phyloP scores from a whole-genome alignment of 2,888 invertebrate genomes.

The Drosophila mulleri region DNA sequence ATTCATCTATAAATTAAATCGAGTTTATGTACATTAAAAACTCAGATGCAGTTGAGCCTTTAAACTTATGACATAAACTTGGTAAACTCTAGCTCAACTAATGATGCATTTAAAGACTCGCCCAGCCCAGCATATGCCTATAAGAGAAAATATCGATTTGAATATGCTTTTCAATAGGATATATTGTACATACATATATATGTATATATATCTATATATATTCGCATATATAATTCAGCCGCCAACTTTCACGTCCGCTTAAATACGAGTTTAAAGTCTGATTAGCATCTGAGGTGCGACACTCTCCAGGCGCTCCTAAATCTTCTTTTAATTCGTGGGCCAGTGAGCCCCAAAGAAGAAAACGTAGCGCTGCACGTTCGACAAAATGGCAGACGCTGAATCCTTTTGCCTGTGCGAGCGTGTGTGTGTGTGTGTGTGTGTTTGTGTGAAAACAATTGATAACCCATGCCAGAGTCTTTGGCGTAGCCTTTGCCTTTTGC shows the following conservation, averaged over 20 bases:
- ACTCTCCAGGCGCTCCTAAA: slow-evolving; percentile 31
- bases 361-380: slow-evolving; percentile 35
- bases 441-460: slow-evolving; percentile 54
- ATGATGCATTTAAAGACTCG: not conserved
- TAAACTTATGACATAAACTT: not conserved
- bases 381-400: slow-evolving; percentile 45
- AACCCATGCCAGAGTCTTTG: slow-evolving; percentile 16
- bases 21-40: not conserved
- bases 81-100: not conserved
- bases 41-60: not conserved
- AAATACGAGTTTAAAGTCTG: slow-evolving; percentile 14
- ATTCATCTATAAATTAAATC: not conserved
- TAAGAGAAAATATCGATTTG: not conserved
- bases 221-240: not conserved
- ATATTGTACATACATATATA: no score
- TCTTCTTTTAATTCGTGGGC: slow-evolving; percentile 33
- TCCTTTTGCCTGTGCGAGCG: slow-evolving; percentile 23
- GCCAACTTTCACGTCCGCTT: not conserved
- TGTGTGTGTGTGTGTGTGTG: slow-evolving; percentile 6
- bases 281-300: slow-evolving; percentile 15
- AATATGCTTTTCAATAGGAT: not conserved
- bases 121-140: no score
- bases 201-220: not conserved
- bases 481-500: not conserved
- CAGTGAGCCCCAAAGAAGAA: slow-evolving; percentile 14